These are phyloP conservation scores for Sciurus niger DNA, from an alignment of 2,113 vertebrate genomes.

Conservation along the genomic window DNA sequence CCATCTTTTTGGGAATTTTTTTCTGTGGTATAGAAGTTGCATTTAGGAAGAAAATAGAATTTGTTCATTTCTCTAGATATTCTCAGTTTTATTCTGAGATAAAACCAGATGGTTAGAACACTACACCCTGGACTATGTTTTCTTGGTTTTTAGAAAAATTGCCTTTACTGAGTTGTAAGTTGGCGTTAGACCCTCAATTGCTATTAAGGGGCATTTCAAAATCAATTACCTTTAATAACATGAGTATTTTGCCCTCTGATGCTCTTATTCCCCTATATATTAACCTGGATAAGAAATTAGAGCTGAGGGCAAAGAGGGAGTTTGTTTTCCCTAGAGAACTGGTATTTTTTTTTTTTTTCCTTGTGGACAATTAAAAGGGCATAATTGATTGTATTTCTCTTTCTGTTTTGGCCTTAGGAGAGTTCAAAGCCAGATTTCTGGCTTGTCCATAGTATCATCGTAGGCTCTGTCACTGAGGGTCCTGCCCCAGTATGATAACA, in stretches of 20 bases:
- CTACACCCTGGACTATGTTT: not conserved
- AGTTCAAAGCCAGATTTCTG: constrained; percentile 47
- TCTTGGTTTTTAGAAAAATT: constrained; percentile 27
- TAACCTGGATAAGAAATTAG: constrained; percentile 63
- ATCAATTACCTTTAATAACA: not conserved
- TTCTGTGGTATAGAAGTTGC: not conserved
- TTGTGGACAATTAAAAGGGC: constrained; percentile 77
- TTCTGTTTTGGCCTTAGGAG: constrained; percentile 72
- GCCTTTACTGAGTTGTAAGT: not conserved
- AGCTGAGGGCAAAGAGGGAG: constrained; percentile 65
- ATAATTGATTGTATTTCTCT: constrained; percentile 75
- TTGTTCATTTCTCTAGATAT: not conserved
- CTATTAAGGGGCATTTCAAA: not conserved
- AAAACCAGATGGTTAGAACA: not conserved
- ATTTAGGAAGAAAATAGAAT: not conserved
- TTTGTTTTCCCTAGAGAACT: constrained; percentile 78
- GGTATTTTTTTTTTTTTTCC: constrained; percentile 37
- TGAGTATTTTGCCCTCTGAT: constrained; percentile 24
- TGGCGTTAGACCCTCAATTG: not conserved
- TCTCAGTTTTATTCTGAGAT: constrained; percentile 22
- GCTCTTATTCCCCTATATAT: not conserved
- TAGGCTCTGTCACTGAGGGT: not conserved
- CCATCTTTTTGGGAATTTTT: not conserved
- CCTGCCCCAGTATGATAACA: not conserved
- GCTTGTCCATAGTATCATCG: not conserved